phyloP scores from a whole-genome alignment of 2,888 invertebrate genomes.

The Cheilosia scutellata region DNA sequence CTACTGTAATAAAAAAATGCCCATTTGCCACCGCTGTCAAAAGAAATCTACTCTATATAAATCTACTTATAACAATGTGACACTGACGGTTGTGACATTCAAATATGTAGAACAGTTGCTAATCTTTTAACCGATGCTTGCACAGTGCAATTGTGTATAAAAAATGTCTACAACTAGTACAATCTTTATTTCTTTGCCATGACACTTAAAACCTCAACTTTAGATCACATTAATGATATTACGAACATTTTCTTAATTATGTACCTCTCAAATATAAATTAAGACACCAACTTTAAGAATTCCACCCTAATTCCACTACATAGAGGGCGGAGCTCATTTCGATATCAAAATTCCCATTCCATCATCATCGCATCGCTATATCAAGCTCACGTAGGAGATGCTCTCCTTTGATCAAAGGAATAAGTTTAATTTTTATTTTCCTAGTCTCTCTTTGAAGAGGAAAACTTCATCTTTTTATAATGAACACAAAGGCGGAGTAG shows the following conservation, averaged over 20 bases:
- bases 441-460: slow-evolving; percentile 35
- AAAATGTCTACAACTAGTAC: no score
- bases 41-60: no score
- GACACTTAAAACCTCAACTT: background rate
- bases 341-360: slow-evolving; percentile 42
- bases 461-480: slow-evolving; percentile 76
- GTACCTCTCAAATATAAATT: background rate
- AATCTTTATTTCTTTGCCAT: no score
- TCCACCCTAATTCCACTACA: background rate
- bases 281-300: background rate
- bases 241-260: background rate
- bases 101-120: no score
- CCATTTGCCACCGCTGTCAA: no score
- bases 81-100: no score
- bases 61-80: no score
- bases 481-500: slow-evolving; percentile 58
- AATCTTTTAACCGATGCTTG: no score
- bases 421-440: slow-evolving; percentile 60
- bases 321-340: background rate
- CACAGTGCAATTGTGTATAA: no score
- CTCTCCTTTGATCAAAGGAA: slow-evolving; percentile 74
- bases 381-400: slow-evolving; percentile 58
- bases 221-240: no score
- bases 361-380: slow-evolving; percentile 30
- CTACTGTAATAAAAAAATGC: no score